A percentile compares a stretch with the other conserved stretches of the same genome.
phyloP scores from a whole-genome alignment of 1,140 invertebrate genomes.

The Megalopta genalis region DNA sequence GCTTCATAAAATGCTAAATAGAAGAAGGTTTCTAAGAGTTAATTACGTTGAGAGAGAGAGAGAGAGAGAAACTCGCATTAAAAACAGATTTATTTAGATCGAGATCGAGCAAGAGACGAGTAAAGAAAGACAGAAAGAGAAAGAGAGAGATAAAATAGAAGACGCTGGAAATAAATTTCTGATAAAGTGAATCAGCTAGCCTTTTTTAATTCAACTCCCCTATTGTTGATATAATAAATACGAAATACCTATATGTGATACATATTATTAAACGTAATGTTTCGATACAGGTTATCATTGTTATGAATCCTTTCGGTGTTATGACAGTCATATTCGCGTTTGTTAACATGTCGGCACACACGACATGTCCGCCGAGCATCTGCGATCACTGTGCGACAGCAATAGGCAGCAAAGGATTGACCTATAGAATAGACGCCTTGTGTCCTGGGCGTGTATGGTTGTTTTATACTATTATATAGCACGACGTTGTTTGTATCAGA shows the following conservation, averaged over 20 bases:
- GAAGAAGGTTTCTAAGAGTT: neutral
- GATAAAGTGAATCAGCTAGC: slow-evolving; percentile 46
- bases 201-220: slow-evolving; percentile 66
- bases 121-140: neutral
- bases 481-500: slow-evolving; percentile 9
- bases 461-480: slow-evolving; percentile 25
- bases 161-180: slow-evolving; percentile 52
- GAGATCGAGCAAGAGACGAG: neutral
- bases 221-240: slow-evolving; percentile 68
- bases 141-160: neutral
- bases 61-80: no score
- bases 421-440: slow-evolving; percentile 63
- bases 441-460: slow-evolving; percentile 58
- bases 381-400: neutral
- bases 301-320: slow-evolving; percentile 52
- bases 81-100: neutral
- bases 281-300: slow-evolving; percentile 68
- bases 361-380: neutral
- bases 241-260: slow-evolving; percentile 74
- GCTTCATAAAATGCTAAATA: neutral
- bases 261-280: slow-evolving; percentile 72
- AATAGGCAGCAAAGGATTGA: slow-evolving; percentile 27
- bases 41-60: neutral
- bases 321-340: neutral
- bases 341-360: neutral